Conservation (phyloP, 2,888 invertebrate species). For the Nomada fucata region DNA sequence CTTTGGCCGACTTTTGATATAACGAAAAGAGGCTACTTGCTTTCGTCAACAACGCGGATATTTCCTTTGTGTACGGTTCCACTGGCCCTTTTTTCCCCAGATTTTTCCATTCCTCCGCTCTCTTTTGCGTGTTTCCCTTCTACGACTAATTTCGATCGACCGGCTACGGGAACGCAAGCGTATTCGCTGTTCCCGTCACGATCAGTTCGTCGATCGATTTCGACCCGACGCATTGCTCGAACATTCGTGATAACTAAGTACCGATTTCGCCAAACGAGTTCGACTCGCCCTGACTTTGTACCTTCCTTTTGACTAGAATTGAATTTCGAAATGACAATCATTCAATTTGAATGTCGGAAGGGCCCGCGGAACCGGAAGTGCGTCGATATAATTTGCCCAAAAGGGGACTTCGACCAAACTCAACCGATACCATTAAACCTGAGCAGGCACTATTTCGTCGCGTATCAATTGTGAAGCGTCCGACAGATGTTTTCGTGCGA, state of each 20-base stretch:
- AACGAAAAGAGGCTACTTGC: constrained; percentile 83
- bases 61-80: constrained; percentile 77
- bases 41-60: constrained; percentile 83
- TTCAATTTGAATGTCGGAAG: constrained; percentile 24
- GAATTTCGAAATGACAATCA: constrained; percentile 78
- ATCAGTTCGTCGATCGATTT: constrained; percentile 22
- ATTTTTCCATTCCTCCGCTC: constrained; percentile 10
- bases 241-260: constrained; percentile 77
- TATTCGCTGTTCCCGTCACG: neutral
- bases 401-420: constrained; percentile 84
- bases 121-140: neutral
- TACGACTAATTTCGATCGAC: constrained; percentile 35
- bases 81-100: constrained; percentile 61
- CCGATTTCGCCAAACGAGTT: constrained; percentile 78
- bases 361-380: constrained; percentile 80
- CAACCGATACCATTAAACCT: constrained; percentile 82
- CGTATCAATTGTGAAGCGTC: constrained; percentile 39
- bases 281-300: constrained; percentile 78
- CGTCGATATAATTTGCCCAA: constrained; percentile 84
- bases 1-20: constrained; percentile 76
- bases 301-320: constrained; percentile 83
- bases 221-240: constrained; percentile 2
- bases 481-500: constrained; percentile 29
- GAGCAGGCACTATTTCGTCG: constrained; percentile 70
- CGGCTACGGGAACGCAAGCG: too few relatives aligned